Evolutionary conservation across 53 echinoderm and acorn worm genomes (phyloP).

Genomic region (Hippasteria phrygiana): DNA sequence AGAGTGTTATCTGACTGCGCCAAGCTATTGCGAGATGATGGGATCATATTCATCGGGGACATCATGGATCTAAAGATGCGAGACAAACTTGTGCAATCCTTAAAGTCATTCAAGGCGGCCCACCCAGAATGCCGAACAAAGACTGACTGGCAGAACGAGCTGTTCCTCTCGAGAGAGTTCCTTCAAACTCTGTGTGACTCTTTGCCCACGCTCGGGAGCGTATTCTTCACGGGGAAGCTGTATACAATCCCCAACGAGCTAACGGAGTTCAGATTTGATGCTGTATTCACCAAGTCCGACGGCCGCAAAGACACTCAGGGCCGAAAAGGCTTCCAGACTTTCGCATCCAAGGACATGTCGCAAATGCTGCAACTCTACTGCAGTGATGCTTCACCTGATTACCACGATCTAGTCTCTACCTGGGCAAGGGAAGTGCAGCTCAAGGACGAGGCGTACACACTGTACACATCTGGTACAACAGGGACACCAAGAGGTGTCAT

Average conservation of each 20-base stretch:
- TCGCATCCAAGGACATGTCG: background rate
- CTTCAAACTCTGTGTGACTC: conserved; percentile 30
- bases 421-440: conserved; percentile 5
- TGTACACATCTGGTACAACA: conserved; percentile 50
- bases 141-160: conserved; percentile 40
- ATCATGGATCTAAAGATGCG: conserved; percentile 38
- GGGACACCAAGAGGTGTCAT: conserved; percentile 45
- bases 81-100: conserved; percentile 25
- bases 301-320: background rate
- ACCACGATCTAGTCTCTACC: background rate
- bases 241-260: conserved; percentile 44
- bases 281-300: conserved; percentile 12
- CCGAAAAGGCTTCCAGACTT: background rate
- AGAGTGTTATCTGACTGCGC: conserved; percentile 21
- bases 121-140: conserved; percentile 4
- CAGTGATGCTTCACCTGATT: background rate
- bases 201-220: conserved; percentile 8
- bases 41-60: conserved; percentile 47
- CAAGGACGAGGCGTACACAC: conserved; percentile 35
- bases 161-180: conserved; percentile 49
- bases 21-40: conserved; percentile 19
- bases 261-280: conserved; percentile 54
- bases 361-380: background rate
- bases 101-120: conserved; percentile 29
- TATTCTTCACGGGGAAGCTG: conserved; percentile 19